These are phyloP conservation scores for Micromesistius poutassou DNA, from an alignment of 2,797 vertebrate genomes.

Conservation along the genomic window DNA sequence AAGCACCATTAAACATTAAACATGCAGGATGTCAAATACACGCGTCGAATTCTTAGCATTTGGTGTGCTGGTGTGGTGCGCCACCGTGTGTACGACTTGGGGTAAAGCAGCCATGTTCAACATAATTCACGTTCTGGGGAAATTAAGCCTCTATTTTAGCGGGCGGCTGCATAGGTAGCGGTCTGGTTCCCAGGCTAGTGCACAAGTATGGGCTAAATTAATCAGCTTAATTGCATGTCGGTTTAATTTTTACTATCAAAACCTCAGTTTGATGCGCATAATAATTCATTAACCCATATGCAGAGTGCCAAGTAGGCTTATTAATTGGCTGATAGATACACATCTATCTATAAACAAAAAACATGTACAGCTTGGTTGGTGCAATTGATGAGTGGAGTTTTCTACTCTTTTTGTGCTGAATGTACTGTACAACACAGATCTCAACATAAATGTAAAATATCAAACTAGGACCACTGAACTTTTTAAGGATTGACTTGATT, in stretches of 20 bases:
- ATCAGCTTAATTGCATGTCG: background rate
- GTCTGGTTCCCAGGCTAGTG: no score
- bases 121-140: background rate
- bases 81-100: background rate
- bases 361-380: no score
- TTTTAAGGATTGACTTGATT: background rate
- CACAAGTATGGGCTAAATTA: background rate
- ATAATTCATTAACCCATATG: background rate
- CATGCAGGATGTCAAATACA: background rate
- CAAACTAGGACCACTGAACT: background rate
- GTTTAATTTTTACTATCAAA: no score
- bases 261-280: background rate
- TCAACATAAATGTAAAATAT: background rate
- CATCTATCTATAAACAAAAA: no score
- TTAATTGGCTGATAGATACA: no score
- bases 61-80: background rate
- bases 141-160: background rate
- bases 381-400: no score
- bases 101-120: background rate
- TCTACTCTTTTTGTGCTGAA: no score
- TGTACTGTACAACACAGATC: background rate
- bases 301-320: background rate
- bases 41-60: background rate
- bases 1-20: background rate
- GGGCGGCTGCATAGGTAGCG: no score